Evolutionary conservation across 2,888 invertebrate species (phyloP).

Genomic region (Eutolmus rufibarbis): DNA sequence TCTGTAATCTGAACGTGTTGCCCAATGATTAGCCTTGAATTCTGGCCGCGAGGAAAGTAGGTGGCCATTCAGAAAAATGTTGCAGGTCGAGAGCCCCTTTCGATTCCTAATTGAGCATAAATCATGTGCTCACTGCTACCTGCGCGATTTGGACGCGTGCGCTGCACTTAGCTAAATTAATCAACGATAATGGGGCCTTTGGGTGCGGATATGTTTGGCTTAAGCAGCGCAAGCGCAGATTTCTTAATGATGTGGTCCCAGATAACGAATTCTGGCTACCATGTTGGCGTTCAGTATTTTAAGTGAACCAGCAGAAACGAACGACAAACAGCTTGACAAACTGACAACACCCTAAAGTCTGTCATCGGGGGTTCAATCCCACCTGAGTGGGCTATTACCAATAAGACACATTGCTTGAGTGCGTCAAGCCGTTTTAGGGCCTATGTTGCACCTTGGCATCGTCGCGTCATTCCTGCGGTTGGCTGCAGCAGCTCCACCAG

Average conservation of each 20-base stretch:
- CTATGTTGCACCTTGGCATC: not conserved
- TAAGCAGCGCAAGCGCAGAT: not conserved
- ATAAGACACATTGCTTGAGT: not conserved
- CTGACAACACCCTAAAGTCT: slow-evolving; percentile 26
- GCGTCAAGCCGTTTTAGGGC: not conserved
- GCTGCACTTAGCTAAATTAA: slow-evolving; percentile 21
- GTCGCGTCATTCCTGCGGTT: not conserved
- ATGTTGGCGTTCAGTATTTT: not conserved
- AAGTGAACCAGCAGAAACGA: not conserved
- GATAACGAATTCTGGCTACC: slow-evolving; percentile 7
- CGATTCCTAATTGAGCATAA: slow-evolving; percentile 1
- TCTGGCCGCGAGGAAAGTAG: not conserved
- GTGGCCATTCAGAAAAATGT: not conserved
- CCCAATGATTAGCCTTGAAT: slow-evolving; percentile 7
- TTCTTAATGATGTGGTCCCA: not conserved
- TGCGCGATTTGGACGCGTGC: not conserved
- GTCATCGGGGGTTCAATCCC: not conserved
- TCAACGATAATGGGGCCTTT: slow-evolving; percentile 27
- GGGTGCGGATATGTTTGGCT: not conserved
- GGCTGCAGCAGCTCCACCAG: not conserved
- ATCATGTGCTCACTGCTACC: not conserved
- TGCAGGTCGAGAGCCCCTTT: not conserved
- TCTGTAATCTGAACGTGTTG: not conserved
- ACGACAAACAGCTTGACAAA: not conserved
- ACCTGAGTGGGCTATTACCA: not conserved